Conservation (phyloP, 2,113 vertebrate species). For the Sceloporus tristichus region DNA sequence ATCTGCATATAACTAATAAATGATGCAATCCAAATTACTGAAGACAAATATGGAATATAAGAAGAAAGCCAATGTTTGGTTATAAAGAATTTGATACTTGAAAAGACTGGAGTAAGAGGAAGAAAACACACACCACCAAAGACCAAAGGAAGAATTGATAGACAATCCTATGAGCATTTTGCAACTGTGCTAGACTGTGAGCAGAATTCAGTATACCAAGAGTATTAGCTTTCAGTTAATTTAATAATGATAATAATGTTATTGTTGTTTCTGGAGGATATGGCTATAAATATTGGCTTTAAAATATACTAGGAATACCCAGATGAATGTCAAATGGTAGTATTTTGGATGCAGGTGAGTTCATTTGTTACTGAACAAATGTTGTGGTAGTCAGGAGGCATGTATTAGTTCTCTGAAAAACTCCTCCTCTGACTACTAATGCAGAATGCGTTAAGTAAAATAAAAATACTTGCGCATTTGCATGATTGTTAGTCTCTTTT, state of each 20-base stretch:
- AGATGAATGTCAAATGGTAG: no score
- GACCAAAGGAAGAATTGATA: background rate
- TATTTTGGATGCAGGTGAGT: no score
- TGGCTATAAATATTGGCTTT: background rate
- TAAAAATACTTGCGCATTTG: background rate
- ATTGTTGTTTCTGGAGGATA: background rate
- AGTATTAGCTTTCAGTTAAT: background rate
- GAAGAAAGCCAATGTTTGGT: slow-evolving; percentile 26
- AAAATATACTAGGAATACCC: background rate
- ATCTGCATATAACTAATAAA: background rate
- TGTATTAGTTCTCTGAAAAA: no score
- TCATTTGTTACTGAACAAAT: no score
- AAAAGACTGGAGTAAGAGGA: slow-evolving; percentile 26
- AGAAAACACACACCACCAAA: background rate
- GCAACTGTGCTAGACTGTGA: background rate
- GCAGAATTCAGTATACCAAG: background rate
- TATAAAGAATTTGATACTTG: background rate
- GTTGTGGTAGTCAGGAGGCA: no score
- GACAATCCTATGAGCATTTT: background rate
- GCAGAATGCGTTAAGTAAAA: background rate
- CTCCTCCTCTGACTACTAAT: no score
- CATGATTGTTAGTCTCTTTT: background rate
- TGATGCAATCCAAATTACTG: background rate
- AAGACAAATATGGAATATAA: background rate
- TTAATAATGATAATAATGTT: background rate